A percentile compares a stretch with the other conserved stretches of the same genome.
These are phyloP conservation scores for Thaleichthys pacificus DNA, from an alignment of 2,797 vertebrate species.

Conservation along the genomic window DNA sequence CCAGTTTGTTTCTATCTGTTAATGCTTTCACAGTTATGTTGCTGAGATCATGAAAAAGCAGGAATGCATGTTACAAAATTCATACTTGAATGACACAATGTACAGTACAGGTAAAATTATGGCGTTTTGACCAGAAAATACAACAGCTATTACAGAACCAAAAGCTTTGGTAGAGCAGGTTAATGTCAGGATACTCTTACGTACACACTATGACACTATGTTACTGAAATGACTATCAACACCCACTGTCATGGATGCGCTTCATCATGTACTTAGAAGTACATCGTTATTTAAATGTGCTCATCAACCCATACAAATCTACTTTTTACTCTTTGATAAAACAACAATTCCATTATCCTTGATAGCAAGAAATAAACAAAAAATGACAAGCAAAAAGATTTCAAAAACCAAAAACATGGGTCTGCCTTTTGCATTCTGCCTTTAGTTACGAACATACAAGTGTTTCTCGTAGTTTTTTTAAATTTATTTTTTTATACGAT, in stretches of 20 bases:
- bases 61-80: slow-evolving; percentile 6
- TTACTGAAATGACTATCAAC: neutral
- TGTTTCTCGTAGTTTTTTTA: slow-evolving; percentile 53
- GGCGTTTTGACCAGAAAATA: neutral
- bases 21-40: neutral
- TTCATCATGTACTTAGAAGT: slow-evolving; percentile 24
- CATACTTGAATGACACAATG: slow-evolving; percentile 7
- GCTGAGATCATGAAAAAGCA: neutral
- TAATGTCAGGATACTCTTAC: neutral
- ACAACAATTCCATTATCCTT: slow-evolving; percentile 50
- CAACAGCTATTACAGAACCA: neutral
- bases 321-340: slow-evolving; percentile 50
- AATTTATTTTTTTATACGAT: slow-evolving; percentile 73
- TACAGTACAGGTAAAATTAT: neutral
- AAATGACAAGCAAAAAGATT: slow-evolving; percentile 66
- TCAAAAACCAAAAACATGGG: slow-evolving; percentile 62
- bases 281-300: slow-evolving; percentile 64
- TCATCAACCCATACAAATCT: slow-evolving; percentile 68
- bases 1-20: neutral
- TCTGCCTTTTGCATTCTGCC: slow-evolving; percentile 63
- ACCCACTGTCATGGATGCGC: slow-evolving; percentile 8
- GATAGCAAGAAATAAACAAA: slow-evolving; percentile 45
- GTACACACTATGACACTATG: neutral
- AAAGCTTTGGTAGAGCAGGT: neutral
- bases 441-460: slow-evolving; percentile 52